These are phyloP conservation scores for Drosophila pseudoananassae DNA, from an alignment of 1,140 invertebrate genomes.

Conservation along the genomic window DNA sequence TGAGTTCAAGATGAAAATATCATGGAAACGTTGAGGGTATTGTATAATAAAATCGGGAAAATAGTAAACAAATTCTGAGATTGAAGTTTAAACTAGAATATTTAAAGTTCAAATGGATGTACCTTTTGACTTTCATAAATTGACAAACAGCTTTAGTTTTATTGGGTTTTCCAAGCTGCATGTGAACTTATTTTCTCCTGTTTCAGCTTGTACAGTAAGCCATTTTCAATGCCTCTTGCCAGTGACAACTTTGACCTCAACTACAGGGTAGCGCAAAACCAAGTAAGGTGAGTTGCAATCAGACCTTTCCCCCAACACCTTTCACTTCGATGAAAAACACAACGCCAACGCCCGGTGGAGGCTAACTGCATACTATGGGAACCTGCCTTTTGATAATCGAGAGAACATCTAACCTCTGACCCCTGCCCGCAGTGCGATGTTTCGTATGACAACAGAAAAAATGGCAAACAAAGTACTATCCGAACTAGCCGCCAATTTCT, in stretches of 20 bases:
- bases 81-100: no score
- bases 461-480: conserved; percentile 45
- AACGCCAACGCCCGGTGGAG: conserved; percentile 15
- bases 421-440: conserved; percentile 29
- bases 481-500: conserved; percentile 31
- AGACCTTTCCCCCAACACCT: conserved; percentile 7
- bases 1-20: conserved; percentile 28
- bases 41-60: not conserved
- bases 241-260: conserved; percentile 25
- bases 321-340: not conserved
- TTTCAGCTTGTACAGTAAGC: not conserved
- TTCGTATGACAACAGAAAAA: conserved; percentile 55
- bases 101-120: not conserved
- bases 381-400: conserved; percentile 36
- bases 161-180: not conserved
- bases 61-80: not conserved
- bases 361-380: conserved; percentile 38
- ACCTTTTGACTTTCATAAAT: no score
- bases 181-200: not conserved
- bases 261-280: not conserved
- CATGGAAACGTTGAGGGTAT: not conserved
- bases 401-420: conserved; percentile 28
- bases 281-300: conserved; percentile 14
- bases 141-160: no score
- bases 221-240: not conserved